Base-by-base conservation (phyloP, 2,113 vertebrate genomes). In the Cygnus atratus region DNA sequence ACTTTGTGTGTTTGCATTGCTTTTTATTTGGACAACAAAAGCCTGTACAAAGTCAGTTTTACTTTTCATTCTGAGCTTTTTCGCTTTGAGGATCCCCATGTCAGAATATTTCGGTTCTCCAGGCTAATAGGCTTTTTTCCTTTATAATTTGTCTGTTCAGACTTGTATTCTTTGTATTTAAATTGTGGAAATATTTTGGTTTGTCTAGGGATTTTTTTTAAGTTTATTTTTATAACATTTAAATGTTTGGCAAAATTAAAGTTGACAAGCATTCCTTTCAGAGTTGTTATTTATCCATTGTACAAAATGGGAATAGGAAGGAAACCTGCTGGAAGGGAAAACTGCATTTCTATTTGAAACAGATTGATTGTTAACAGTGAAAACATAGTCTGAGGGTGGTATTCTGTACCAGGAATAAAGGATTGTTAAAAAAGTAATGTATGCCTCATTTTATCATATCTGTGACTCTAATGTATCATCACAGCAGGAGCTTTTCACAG, bases 241-340 rank as follows among this genome's bases (percentile, higher is more conserved):
- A 50, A 10, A 19, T 44, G 26, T 82, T 91, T 61, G 24, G 54
- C 28, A 88, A 87, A 93, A 93, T 33, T 54, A 17, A 87, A 93
- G 50, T 62, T 84, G 88, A 91, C 90, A 82, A 59, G 67, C 66
- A 24, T 95, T 95, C 73, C 90, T 95, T 76, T 71, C 66, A 84
- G 70, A 81, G 50, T 94, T 65, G 35, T 78, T 92, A 76, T 67
- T 91, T 76, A 82, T 37, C 73, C 77, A 50, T 78, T 89, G 65
- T 78, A 82, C 14, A 55, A 70, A 74, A 73, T 25, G 15, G 31
- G 31, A 87, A 73, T 81, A 88, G 61, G 79, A 88, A 92, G 73
- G 73, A 88, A 96, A 75, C 26, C 5, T 37, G 39, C 76, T 87
- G 73, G 80, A 96, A 95, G 44, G 48, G 31, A 84, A 75, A 79